Evolutionary conservation across 2,797 vertebrate species (phyloP).

Genomic region (Myotis daubentonii): DNA sequence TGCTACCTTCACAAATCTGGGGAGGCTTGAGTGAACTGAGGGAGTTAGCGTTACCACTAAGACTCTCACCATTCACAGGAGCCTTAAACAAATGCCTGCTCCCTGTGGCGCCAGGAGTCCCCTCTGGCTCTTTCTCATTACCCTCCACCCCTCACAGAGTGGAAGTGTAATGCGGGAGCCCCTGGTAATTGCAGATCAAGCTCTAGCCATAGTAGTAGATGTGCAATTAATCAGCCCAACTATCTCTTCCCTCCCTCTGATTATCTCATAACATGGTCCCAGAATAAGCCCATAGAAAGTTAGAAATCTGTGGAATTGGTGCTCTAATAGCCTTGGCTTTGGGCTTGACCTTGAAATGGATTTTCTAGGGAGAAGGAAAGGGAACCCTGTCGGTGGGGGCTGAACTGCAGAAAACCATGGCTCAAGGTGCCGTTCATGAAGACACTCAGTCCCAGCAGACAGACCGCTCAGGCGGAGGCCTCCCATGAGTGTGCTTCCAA

Average conservation of each 20-base stretch:
- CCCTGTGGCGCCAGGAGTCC: background rate
- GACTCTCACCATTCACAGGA: background rate
- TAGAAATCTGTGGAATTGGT: slow-evolving; percentile 69
- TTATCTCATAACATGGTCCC: slow-evolving; percentile 72
- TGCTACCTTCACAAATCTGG: background rate
- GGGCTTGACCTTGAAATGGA: background rate
- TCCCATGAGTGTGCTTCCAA: background rate
- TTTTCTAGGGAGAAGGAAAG: slow-evolving; percentile 57
- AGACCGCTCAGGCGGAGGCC: background rate
- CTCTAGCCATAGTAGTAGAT: slow-evolving; percentile 60
- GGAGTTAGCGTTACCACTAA: background rate
- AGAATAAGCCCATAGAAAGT: slow-evolving; percentile 76
- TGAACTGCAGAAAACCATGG: background rate
- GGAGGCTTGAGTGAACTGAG: accelerated
- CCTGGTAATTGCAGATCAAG: slow-evolving; percentile 71
- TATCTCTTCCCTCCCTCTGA: slow-evolving; percentile 70
- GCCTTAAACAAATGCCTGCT: background rate
- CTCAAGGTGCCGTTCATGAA: background rate
- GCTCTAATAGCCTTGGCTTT: slow-evolving; percentile 65
- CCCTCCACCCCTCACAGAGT: slow-evolving; percentile 13
- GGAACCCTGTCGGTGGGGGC: background rate
- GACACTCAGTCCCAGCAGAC: background rate
- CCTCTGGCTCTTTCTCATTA: background rate
- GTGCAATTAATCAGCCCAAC: slow-evolving; percentile 73
- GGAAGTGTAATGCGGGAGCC: background rate